Evolutionary conservation across 2,888 invertebrate species (phyloP).

Genomic region (Plusia festucae): DNA sequence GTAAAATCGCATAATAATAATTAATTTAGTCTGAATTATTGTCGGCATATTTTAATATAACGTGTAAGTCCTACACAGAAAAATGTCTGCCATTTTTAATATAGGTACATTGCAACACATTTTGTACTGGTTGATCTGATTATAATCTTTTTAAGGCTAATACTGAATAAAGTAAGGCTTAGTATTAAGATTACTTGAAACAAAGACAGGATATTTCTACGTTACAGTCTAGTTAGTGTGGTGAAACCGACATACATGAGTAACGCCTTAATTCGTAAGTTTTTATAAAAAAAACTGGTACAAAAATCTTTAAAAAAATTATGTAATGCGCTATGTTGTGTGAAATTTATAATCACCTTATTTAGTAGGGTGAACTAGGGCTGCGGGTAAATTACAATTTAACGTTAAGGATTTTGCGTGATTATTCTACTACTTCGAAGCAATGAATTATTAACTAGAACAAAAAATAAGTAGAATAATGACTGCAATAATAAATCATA

Average conservation of each 20-base stretch:
- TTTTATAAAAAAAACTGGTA: background rate
- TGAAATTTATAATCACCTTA: background rate
- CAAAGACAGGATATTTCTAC: slow-evolving; percentile 11
- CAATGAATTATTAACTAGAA: background rate
- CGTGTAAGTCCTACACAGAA: background rate
- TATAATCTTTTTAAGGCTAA: background rate
- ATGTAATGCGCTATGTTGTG: slow-evolving; percentile 11
- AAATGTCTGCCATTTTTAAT: background rate
- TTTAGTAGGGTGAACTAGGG: slow-evolving; percentile 46
- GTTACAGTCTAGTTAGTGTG: slow-evolving; percentile 22
- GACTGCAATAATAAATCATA: slow-evolving; percentile 24
- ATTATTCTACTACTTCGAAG: slow-evolving; percentile 16
- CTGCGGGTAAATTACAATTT: slow-evolving; percentile 23
- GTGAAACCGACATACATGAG: slow-evolving; percentile 35
- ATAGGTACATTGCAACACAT: background rate
- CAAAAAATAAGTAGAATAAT: slow-evolving; percentile 22
- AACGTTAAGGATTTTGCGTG: slow-evolving; percentile 24
- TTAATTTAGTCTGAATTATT: slow-evolving; percentile 1
- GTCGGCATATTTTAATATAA: background rate
- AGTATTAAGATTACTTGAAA: slow-evolving; percentile 17
- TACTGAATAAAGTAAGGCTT: slow-evolving; percentile 19
- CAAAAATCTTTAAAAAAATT: background rate
- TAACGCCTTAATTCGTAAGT: background rate
- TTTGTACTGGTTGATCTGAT: background rate
- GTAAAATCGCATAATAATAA: background rate